Evolutionary conservation across 2,888 invertebrate genomes (phyloP), one percentile per base, ranked within the genome.

Genomic region (Nebria brevicollis): DNA sequence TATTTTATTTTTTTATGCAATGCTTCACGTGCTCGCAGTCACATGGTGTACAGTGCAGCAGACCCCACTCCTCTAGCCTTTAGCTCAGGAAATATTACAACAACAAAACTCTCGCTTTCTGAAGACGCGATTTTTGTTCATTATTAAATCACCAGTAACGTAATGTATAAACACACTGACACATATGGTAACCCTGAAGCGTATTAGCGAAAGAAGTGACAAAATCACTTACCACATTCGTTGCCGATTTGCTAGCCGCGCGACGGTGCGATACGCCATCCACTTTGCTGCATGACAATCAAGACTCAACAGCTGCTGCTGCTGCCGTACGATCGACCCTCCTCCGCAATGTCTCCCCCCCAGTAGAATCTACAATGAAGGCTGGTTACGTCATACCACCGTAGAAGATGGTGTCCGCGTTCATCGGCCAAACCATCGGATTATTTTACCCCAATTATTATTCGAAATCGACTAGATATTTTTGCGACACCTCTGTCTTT

Each of bases 101-200:
- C 54, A 54, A 54, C 54, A 54, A 54, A 54, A 54, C 54, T 54
- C 54, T 54, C 54, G 54, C 54, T 54, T 54, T 54, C 54, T 54
- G 54, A 54, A 54, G 54, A 54, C 54, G 54, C 54, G 34, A 4
- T 54, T 54, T 54, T 54, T 13, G 13, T 13, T 13, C 2, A 54
- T 11, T 13, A 54, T 11, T 54, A 54, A 54, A 54, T 54, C 54
- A 54, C 54, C 13, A 3, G 11, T 8, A 11, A 54, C 8, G 8
- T 54, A 54, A 54, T 54, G 2, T 8, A 54, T 1, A 54, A 11
- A 54, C 54, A 54, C 54, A 54, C 54, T 13, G 8, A 54, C 54
- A 54, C 54, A 54, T 13, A 54, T 54, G 54, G 34, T 34, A 54
- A 54, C 8, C 8, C 54, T 7, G 54, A 11, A 11, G 54, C 11